Base-by-base conservation (phyloP, 2,888 invertebrate species). In the Trimorus sp. region DNA sequence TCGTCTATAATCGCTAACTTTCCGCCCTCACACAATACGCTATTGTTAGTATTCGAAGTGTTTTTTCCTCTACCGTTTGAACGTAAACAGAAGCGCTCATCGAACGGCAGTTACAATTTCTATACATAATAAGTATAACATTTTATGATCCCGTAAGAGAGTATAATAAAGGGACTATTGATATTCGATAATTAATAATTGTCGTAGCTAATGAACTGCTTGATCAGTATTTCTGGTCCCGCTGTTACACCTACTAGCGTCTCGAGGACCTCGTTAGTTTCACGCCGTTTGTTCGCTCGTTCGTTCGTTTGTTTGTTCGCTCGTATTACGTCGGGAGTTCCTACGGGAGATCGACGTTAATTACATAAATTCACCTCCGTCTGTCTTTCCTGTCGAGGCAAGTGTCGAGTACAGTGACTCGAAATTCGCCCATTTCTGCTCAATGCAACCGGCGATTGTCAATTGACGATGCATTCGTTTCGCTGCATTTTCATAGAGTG, bases 251-350 rank as follows among this genome's bases (percentile, higher is more conserved):
- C 53, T 51, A 37, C 76, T 82, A 79, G 82, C 83, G 89, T 89
- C 89, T 90, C 88, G 88, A 89, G 89, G 87, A 89, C 87, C 89
- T 90, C 87, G 89, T 90, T 90, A 90, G 88, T 88, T 86, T 86
- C 84, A 84, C 85, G 79, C 83, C 83, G 86, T 84, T 83, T 85
- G 86, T 83, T 79, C 78, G 82, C 66, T 82, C 76, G 83, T 63
- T 83, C 78, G 73, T 74, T 78, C 74, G 74, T 74, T 59, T 66
- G 65, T 78, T 81, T 84, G 76, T 53, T 77, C 73, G 48, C 71
- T 82, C 82, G 78, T 82, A 79, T 75, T 78, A 70, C 78, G 76
- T 70, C 75, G 53, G 69, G 51, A 58, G 60, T 54, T 70, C 71
- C 74, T 73, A 45, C 54, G 77, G 58, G 82, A 82, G 78, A 75